These are phyloP conservation scores for Serrognathus titanus DNA, from an alignment of 2,888 invertebrate genomes.

Conservation along the genomic window DNA sequence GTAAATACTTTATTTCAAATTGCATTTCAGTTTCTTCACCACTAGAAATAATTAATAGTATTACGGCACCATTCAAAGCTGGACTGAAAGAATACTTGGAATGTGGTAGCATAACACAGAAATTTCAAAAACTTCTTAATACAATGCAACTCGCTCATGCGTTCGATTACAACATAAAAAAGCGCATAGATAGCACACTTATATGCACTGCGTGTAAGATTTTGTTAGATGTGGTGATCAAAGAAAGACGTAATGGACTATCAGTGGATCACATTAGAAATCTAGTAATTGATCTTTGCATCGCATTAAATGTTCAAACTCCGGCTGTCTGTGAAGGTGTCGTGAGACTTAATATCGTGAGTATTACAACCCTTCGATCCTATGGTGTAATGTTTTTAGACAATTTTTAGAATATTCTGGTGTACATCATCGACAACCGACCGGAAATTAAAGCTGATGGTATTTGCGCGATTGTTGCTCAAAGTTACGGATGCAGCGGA, in stretches of 20 bases:
- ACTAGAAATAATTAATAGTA: too few relatives aligned
- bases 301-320: not conserved
- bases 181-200: not conserved
- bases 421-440: slow-evolving; percentile 57
- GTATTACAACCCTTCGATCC: slow-evolving; percentile 22
- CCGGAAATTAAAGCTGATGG: slow-evolving; percentile 52
- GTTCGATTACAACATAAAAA: too few relatives aligned
- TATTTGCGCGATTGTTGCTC: slow-evolving; percentile 57
- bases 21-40: too few relatives aligned
- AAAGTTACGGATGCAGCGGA: slow-evolving; percentile 41
- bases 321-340: slow-evolving; percentile 43
- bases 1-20: too few relatives aligned
- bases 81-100: too few relatives aligned
- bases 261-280: not conserved
- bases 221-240: slow-evolving; percentile 7
- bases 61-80: too few relatives aligned
- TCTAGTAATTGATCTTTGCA: not conserved
- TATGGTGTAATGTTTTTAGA: not conserved
- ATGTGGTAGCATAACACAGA: too few relatives aligned
- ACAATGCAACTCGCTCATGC: too few relatives aligned
- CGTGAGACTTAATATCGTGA: slow-evolving; percentile 59
- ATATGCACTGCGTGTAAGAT: slow-evolving; percentile 1
- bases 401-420: slow-evolving; percentile 54
- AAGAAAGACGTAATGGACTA: slow-evolving; percentile 3
- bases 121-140: too few relatives aligned